Evolutionary conservation across 1,140 invertebrate species (phyloP).

Genomic region (Drosophila suzukii): DNA sequence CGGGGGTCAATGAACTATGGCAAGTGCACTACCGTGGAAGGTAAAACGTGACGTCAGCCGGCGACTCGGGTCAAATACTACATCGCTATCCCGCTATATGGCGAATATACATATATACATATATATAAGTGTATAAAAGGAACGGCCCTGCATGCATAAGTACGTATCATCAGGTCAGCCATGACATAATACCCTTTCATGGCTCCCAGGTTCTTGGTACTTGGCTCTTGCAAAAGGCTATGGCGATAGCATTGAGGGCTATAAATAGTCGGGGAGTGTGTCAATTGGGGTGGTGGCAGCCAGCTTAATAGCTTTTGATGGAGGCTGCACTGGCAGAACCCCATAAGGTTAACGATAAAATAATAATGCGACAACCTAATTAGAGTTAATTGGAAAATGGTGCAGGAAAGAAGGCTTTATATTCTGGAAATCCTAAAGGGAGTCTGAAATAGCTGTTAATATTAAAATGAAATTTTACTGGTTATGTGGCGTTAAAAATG

Average conservation of each 20-base stretch:
- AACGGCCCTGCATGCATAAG: slow-evolving; percentile 18
- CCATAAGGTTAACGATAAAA: slow-evolving; percentile 2
- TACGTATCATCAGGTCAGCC: slow-evolving; percentile 59
- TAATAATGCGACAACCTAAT: neutral
- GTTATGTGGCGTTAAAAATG: too few relatives aligned
- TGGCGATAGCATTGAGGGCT: slow-evolving; percentile 55
- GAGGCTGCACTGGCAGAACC: slow-evolving; percentile 7
- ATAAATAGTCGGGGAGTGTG: slow-evolving; percentile 61
- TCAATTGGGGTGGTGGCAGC: slow-evolving; percentile 51
- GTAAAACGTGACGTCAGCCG: slow-evolving; percentile 75
- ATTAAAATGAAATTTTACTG: neutral
- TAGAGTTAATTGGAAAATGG: neutral
- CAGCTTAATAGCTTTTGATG: slow-evolving; percentile 23
- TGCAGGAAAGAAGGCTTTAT: neutral
- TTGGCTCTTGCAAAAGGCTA: neutral
- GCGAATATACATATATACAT: slow-evolving; percentile 10
- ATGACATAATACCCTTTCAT: slow-evolving; percentile 80
- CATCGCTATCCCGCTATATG: neutral
- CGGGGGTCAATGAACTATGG: slow-evolving; percentile 63
- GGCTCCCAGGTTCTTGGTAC: slow-evolving; percentile 34
- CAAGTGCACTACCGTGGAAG: slow-evolving; percentile 75
- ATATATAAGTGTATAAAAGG: neutral
- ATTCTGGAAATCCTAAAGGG: too few relatives aligned
- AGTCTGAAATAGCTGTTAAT: too few relatives aligned
- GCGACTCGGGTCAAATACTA: slow-evolving; percentile 33